Conservation (phyloP, 1,140 invertebrate genomes). For the Hyphantria cunea region DNA sequence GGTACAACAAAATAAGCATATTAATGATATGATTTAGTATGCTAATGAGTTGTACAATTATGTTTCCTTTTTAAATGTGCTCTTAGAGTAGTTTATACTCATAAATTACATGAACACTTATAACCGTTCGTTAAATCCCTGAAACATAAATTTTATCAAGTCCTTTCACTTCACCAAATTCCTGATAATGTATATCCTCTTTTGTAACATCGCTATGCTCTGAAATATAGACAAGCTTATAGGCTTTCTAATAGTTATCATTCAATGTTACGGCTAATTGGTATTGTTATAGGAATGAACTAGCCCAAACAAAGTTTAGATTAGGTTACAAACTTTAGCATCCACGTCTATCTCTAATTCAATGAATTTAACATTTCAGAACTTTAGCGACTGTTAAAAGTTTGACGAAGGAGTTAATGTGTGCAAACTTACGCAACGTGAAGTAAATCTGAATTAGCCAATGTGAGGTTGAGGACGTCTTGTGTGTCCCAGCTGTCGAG, state of each 20-base stretch:
- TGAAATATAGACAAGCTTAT: not conserved
- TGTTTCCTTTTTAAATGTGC: too few relatives aligned
- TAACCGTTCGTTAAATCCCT: too few relatives aligned
- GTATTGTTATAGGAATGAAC: not conserved
- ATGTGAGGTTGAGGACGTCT: constrained; percentile 67
- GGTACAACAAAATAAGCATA: too few relatives aligned
- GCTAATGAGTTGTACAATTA: too few relatives aligned
- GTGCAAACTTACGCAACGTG: constrained; percentile 66
- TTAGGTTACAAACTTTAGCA: not conserved
- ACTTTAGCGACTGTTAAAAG: not conserved
- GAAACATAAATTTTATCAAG: too few relatives aligned
- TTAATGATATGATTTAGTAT: too few relatives aligned
- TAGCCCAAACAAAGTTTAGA: not conserved
- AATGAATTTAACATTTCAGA: not conserved
- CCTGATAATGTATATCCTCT: too few relatives aligned
- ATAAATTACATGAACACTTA: too few relatives aligned
- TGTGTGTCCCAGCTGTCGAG: constrained; percentile 66
- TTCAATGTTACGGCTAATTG: not conserved
- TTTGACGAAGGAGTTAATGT: not conserved
- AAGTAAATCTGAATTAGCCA: constrained; percentile 68
- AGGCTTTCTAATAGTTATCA: not conserved
- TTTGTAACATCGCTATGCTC: too few relatives aligned
- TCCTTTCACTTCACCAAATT: too few relatives aligned
- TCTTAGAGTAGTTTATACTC: too few relatives aligned
- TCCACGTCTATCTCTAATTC: not conserved